Evolutionary conservation across 2,113 vertebrate genomes (phyloP).

Genomic region (Tiliqua scincoides): DNA sequence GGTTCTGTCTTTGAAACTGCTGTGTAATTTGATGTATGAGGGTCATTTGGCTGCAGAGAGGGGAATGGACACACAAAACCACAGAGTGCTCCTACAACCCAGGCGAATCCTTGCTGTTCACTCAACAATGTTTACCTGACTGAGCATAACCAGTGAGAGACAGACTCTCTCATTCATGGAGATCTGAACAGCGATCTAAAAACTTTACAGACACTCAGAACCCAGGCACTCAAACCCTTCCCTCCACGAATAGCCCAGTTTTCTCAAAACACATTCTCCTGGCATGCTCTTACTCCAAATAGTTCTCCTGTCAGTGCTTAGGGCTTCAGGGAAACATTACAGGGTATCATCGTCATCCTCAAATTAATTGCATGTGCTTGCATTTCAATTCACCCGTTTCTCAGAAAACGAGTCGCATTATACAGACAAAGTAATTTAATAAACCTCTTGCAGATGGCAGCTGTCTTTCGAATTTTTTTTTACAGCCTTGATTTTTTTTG

Average conservation of each 20-base stretch:
- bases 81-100: slow-evolving; percentile 75
- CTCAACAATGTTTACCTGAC: slow-evolving; percentile 71
- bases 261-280: slow-evolving; percentile 45
- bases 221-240: slow-evolving; percentile 53
- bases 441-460: slow-evolving; percentile 55
- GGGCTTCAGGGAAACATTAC: slow-evolving; percentile 61
- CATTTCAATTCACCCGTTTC: slow-evolving; percentile 69
- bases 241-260: neutral
- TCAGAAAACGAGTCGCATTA: slow-evolving; percentile 66
- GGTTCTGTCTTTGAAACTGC: slow-evolving; percentile 89
- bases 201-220: slow-evolving; percentile 44
- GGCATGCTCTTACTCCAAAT: slow-evolving; percentile 32
- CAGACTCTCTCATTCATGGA: slow-evolving; percentile 17
- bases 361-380: slow-evolving; percentile 58
- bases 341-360: slow-evolving; percentile 37
- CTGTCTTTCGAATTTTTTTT: slow-evolving; percentile 64
- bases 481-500: slow-evolving; percentile 37
- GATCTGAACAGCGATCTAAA: slow-evolving; percentile 26
- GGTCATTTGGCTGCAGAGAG: slow-evolving; percentile 86
- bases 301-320: slow-evolving; percentile 57
- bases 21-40: slow-evolving; percentile 91
- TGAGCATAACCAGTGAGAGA: slow-evolving; percentile 67
- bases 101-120: slow-evolving; percentile 60
- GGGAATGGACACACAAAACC: slow-evolving; percentile 78
- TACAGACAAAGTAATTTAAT: slow-evolving; percentile 60